A percentile compares a stretch with the other conserved stretches of the same genome.
Conservation (phyloP, 2,888 invertebrate species). For the Torymus auratus region DNA sequence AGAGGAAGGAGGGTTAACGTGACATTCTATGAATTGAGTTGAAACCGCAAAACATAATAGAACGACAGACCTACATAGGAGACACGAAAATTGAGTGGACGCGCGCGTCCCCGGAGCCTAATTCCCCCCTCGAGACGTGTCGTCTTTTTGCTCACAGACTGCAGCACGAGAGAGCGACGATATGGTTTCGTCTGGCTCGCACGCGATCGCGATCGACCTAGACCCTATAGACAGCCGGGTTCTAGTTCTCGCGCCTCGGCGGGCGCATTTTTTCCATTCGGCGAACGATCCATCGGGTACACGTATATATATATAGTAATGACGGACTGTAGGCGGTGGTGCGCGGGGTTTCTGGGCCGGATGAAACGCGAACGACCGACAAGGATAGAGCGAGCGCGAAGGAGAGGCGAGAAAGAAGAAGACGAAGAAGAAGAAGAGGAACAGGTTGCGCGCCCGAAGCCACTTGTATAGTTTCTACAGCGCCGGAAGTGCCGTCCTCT, state of each 20-base stretch:
- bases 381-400: neutral
- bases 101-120: no score
- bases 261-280: neutral
- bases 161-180: neutral
- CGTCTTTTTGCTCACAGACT: neutral
- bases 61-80: neutral
- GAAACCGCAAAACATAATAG: slow-evolving; percentile 28
- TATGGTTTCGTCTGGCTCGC: slow-evolving; percentile 30
- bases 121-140: neutral
- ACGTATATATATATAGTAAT: slow-evolving; percentile 12
- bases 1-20: neutral
- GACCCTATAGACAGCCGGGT: no score
- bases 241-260: no score
- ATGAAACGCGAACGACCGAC: slow-evolving; percentile 30
- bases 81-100: slow-evolving; percentile 20
- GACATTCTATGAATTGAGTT: slow-evolving; percentile 28
- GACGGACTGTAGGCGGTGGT: slow-evolving; percentile 17
- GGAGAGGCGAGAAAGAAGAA: neutral
- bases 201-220: no score
- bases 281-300: neutral
- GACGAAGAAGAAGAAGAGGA: slow-evolving; percentile 17
- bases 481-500: slow-evolving; percentile 42
- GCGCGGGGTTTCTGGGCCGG: slow-evolving; percentile 34
- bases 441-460: slow-evolving; percentile 45
- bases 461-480: slow-evolving; percentile 45